Conservation (phyloP, 2,888 invertebrate genomes). For the Sicus ferrugineus region DNA sequence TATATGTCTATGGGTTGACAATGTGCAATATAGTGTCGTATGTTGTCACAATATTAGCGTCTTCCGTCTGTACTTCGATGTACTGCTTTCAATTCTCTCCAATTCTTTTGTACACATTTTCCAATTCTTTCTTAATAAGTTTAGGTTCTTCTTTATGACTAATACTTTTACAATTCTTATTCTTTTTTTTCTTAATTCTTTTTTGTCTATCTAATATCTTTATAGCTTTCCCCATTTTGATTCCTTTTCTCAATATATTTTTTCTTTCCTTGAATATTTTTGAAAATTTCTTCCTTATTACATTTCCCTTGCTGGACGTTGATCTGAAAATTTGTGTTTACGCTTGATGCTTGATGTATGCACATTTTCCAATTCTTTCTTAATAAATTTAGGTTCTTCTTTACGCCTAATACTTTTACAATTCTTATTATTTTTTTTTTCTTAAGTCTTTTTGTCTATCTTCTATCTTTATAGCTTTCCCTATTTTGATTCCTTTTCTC, state of each 20-base stretch:
- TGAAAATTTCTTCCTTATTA: neutral
- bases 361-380: conserved; percentile 18
- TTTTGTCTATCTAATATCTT: too few species aligned
- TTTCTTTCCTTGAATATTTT: neutral
- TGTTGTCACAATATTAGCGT: neutral
- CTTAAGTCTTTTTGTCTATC: too few species aligned
- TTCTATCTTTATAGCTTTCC: conserved; percentile 26
- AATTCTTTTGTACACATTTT: conserved; percentile 30
- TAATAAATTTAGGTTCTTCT: conserved; percentile 24
- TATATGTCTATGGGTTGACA: too few species aligned
- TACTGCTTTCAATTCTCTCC: neutral
- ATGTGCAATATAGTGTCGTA: neutral
- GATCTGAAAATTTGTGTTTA: conserved; percentile 27
- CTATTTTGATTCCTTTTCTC: neutral
- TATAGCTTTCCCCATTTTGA: conserved; percentile 23
- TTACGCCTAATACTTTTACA: conserved; percentile 23
- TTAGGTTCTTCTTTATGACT: conserved; percentile 28
- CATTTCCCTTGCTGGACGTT: neutral
- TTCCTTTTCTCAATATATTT: neutral
- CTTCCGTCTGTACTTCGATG: neutral
- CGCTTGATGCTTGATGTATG: conserved; percentile 30
- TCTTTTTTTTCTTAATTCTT: conserved; percentile 7
- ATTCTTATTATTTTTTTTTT: conserved; percentile 29
- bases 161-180: conserved; percentile 28
- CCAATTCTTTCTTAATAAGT: conserved; percentile 12